Evolutionary conservation across 2,888 invertebrate genomes (phyloP).

Genomic region (Pammene fasciana): DNA sequence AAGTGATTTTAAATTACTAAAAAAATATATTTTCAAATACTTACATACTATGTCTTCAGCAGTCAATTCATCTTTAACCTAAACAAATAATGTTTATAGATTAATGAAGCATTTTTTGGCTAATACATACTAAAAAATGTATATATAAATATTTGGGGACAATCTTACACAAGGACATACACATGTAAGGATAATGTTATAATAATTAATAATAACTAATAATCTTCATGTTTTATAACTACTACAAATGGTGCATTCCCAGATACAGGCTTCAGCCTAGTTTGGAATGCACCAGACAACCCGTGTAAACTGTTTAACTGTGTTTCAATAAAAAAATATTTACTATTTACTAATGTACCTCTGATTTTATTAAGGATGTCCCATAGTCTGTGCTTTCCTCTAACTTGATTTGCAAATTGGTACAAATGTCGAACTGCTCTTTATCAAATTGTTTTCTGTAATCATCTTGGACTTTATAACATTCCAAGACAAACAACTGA

Average conservation of each 20-base stretch:
- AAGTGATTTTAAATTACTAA: background rate
- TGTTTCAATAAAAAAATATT: no score
- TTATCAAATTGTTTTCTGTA: constrained; percentile 48
- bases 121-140: background rate
- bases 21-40: constrained; percentile 47
- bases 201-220: no score
- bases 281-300: no score
- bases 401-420: constrained; percentile 55
- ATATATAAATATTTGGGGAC: no score
- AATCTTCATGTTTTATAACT: no score
- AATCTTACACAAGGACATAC: no score
- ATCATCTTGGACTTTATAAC: constrained; percentile 72
- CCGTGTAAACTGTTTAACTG: no score
- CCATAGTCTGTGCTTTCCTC: constrained; percentile 52
- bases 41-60: constrained; percentile 72
- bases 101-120: constrained; percentile 20
- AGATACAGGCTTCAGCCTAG: no score
- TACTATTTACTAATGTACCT: no score
- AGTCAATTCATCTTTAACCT: constrained; percentile 75
- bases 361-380: constrained; percentile 61
- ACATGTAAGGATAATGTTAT: background rate
- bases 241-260: no score
- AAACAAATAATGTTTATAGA: constrained; percentile 48
- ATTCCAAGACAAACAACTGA: constrained; percentile 73
- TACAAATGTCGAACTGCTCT: constrained; percentile 32